Evolutionary conservation across 2,888 invertebrate species (phyloP).

Genomic region (Tinea trinotella): DNA sequence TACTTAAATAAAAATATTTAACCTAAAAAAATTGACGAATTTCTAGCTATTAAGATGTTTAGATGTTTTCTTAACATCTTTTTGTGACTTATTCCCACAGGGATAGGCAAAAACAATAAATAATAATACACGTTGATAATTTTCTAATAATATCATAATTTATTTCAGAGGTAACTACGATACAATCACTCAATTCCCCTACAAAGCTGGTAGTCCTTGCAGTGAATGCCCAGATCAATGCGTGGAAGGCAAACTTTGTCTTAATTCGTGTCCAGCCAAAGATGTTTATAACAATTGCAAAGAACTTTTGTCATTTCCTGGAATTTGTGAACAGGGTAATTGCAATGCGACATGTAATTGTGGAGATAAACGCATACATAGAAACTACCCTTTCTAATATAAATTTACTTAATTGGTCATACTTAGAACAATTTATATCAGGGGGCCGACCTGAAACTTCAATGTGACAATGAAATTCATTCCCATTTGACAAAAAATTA

Average conservation of each 20-base stretch:
- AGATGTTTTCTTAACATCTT: no score
- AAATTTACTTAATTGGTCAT: no score
- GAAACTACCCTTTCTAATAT: constrained; percentile 34
- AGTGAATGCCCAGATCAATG: constrained; percentile 76
- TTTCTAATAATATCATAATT: constrained; percentile 4
- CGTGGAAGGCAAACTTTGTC: constrained; percentile 77
- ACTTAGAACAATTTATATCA: no score
- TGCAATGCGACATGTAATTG: constrained; percentile 85
- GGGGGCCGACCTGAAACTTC: no score
- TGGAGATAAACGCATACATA: constrained; percentile 59
- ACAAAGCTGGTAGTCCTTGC: constrained; percentile 77
- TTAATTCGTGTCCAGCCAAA: constrained; percentile 78
- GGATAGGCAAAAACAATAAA: no score
- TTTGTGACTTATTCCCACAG: neutral
- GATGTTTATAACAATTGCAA: constrained; percentile 83
- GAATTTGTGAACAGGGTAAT: constrained; percentile 58
- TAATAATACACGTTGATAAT: neutral
- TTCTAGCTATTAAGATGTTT: neutral
- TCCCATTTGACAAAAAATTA: no score
- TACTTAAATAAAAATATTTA: no score
- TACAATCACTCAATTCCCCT: constrained; percentile 75
- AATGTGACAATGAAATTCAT: no score
- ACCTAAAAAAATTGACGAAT: no score
- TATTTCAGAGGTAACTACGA: constrained; percentile 78
- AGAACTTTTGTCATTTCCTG: constrained; percentile 63